Base-by-base conservation (phyloP, 2,888 invertebrate species). In the Melolontha melolontha region DNA sequence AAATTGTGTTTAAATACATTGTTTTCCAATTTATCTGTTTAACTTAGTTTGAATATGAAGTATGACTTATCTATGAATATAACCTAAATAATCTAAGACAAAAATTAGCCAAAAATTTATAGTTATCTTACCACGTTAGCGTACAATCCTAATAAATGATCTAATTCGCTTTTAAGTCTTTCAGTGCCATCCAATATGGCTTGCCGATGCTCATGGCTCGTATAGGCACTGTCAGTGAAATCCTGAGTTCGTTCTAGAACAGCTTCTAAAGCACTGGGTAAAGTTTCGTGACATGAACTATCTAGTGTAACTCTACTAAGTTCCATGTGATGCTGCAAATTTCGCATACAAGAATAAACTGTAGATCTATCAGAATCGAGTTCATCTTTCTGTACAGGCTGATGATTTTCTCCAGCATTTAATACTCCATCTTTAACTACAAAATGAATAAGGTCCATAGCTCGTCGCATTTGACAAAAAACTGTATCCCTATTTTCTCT, bases 151-250 rank as follows among this genome's bases (percentile, higher is more conserved):
- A 98, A 88, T 69, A 98, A 90, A 82, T 95, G 92, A 82, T 96
- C 95, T 78, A 98, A 87, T 85, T 98, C 96, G 79, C 94, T 89
- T 79, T 95, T 94, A 79, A 96, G 91, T 79, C 95, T 89, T 83
- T 98, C 97, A 80, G 96, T 83, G 74, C 82, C 87, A 78, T 95
- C 89, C 70, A 99, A 87, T 80, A 99, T 97, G 81, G 95, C 94
- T 85, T 99, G 96, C 71, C 98, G 89, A 84, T 97, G 96, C 81
- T 97, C 96, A 84, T 98, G 97, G 75, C 93, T 94, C 71, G 98
- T 99, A 85, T 98, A 99, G 73, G 98, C 97, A 74, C 98, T 98
- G 86, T 99, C 98, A 63, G 98, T 99, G 85, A 99, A 99, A 86
- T 99, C 98, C 86, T 95, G 95, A 71, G 96, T 96, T 80, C 97